phyloP scores from a whole-genome alignment of 2,797 vertebrate species.

The Artibeus lituratus region DNA sequence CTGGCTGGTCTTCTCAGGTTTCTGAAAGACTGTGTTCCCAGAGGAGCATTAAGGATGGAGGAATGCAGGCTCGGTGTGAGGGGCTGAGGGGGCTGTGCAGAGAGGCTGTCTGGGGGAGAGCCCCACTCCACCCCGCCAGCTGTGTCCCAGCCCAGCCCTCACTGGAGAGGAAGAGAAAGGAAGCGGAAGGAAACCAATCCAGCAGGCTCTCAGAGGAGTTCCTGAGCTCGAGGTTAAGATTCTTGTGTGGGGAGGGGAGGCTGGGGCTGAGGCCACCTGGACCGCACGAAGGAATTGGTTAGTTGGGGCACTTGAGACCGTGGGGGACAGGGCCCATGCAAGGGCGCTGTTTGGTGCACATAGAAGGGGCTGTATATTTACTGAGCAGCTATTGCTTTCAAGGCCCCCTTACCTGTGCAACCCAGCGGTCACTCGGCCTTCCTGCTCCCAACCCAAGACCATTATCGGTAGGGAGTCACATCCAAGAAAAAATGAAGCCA shows the following conservation, averaged over 20 bases:
- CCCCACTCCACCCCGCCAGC: conserved; percentile 42
- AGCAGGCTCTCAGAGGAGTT: background rate
- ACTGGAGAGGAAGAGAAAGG: background rate
- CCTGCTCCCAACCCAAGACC: background rate
- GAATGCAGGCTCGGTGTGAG: conserved; percentile 79
- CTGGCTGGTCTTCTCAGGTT: conserved; percentile 72
- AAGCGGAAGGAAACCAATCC: background rate
- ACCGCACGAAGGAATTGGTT: background rate
- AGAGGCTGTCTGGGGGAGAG: conserved; percentile 67
- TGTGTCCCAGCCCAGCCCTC: conserved; percentile 32
- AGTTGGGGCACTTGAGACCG: background rate
- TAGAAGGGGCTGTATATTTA: background rate
- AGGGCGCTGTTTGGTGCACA: background rate
- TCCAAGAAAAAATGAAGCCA: background rate
- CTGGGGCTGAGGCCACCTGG: background rate
- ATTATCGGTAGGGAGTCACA: background rate
- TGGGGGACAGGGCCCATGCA: fast-evolving
- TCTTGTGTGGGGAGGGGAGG: background rate
- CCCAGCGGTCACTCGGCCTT: background rate
- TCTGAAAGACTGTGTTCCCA: conserved; percentile 79
- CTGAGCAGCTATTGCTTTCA: background rate
- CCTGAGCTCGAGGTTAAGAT: background rate
- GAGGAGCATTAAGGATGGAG: conserved; percentile 79
- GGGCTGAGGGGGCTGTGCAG: conserved; percentile 55
- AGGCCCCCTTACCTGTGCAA: background rate